Evolutionary conservation across 1,140 invertebrate species (phyloP), one percentile per base, ranked within the genome.

Genomic region (Proales similis): DNA sequence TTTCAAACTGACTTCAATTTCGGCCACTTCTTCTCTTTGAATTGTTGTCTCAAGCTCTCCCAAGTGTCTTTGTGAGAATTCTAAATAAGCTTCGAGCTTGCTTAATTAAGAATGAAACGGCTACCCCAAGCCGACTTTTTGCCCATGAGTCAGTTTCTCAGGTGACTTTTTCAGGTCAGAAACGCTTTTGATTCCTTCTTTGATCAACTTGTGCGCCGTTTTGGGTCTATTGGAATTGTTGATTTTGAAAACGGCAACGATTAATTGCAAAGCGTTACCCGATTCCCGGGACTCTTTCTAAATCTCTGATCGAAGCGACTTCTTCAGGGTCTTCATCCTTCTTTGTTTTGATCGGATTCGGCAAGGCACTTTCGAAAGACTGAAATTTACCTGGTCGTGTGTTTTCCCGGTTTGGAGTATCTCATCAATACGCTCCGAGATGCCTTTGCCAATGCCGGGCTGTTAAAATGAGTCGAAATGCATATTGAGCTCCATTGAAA

Each of bases 361-460:
- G n/a, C n/a, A n/a, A n/a, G n/a, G n/a, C n/a, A n/a, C n/a, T n/a
- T n/a, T n/a, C n/a, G n/a, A n/a, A n/a, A n/a, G n/a, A n/a, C n/a
- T n/a, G n/a, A n/a, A n/a, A n/a, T n/a, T n/a, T n/a, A n/a, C 84
- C 82, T 72, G 69, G 74, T 88, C 87, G 68, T 76, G 68, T 36
- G 87, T 72, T 74, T 85, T 86, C 49, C 86, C 86, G 12, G 85
- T 88, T 66, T 79, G 71, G 38, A 88, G 72, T 74, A 84, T 86
- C 67, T 88, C 85, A 70, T 87, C 85, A 66, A 88, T 86, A 75
- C 88, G 88, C 65, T 85, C 82, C 0, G 81, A 79, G 66, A 88
- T 88, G 77, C 88, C 87, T 12, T 81, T 78, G 29, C 86, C 86
- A 65, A 89, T 81, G 19, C 86, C 86, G n/a, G n/a, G n/a, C n/a